Evolutionary conservation across 2,797 vertebrate species (phyloP).

Genomic region (Propithecus perrieri): DNA sequence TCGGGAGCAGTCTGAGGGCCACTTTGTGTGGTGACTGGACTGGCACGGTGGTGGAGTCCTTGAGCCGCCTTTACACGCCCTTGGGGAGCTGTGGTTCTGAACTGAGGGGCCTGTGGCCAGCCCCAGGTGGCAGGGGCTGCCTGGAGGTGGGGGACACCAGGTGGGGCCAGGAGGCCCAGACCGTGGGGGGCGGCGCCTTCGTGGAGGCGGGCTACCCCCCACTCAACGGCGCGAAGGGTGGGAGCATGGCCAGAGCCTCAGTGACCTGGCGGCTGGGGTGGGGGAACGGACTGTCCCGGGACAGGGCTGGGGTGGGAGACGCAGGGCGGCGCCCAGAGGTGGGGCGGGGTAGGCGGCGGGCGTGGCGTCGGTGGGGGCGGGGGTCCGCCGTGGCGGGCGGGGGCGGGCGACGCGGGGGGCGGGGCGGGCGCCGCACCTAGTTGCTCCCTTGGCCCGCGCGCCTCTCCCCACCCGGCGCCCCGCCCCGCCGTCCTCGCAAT

Average conservation of each 20-base stretch:
- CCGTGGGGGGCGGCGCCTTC: not conserved
- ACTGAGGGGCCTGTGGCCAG: not conserved
- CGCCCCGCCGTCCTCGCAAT: constrained; percentile 48
- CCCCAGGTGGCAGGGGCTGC: not conserved
- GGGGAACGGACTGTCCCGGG: not conserved
- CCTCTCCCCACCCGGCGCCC: not conserved
- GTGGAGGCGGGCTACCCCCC: not conserved
- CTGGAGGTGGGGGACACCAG: rapidly evolving
- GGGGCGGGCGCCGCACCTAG: constrained; percentile 59
- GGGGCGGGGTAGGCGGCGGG: not conserved
- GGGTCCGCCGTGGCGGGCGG: not conserved
- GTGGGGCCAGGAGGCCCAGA: not conserved
- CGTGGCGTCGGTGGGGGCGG: no score
- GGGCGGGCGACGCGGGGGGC: not conserved
- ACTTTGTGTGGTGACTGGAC: not conserved
- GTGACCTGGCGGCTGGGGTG: not conserved
- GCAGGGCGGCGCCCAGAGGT: not conserved
- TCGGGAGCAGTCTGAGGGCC: not conserved
- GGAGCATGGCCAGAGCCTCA: not conserved
- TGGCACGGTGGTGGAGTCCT: not conserved
- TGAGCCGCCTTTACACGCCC: not conserved
- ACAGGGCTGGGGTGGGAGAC: not conserved
- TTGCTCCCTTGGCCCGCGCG: not conserved
- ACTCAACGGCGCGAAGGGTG: no score
- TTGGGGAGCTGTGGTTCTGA: not conserved